Evolutionary conservation across 2,888 invertebrate species (phyloP), one percentile per base, ranked within the genome.

Genomic region (Azorinus chamasolen): DNA sequence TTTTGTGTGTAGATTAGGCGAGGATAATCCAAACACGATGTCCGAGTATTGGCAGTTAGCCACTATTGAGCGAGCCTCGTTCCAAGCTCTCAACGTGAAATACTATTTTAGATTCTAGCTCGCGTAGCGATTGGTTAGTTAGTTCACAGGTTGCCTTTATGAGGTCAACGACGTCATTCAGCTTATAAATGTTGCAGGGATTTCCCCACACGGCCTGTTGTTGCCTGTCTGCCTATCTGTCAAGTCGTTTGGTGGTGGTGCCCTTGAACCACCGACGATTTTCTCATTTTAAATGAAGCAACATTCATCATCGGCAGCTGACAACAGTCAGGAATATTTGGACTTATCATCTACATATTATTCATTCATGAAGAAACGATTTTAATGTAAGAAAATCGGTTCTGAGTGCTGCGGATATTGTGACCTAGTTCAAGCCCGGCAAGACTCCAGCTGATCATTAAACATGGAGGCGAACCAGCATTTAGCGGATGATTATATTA

Each of bases 401-500:
- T 32, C 32, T 32, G 4, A 32, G 32, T 32, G 32, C 32, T 32
- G 22, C 57, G 57, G 57, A 43, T 57, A 43, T 57, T 39, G 66
- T 80, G 80, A 80, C 80, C 80, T 72, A 80, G 54, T 70, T 80
- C 43, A 55, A 74, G 46, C 71, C 79, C 76, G 76, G 74, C 78
- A 77, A 71, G 72, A 64, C 71, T 71, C 81, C 85, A 85, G 83
- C 85, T 85, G 85, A 85, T 81, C 70, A 68, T 71, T 66, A 74
- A 84, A 82, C 69, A 87, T 87, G 87, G 87, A 85, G 78, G 72
- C 80, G 58, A 83, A 76, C 69, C 87, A 88, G 69, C 87, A 89
- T 66, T 85, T 90, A 50, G 88, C 88, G 27, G 87, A 90, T 72
- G 89, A 88, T 68, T 89, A 88, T 71, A 89, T 90, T 63, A 86